Base-by-base conservation (phyloP, 2,888 invertebrate genomes). In the Pandemis corylana region DNA sequence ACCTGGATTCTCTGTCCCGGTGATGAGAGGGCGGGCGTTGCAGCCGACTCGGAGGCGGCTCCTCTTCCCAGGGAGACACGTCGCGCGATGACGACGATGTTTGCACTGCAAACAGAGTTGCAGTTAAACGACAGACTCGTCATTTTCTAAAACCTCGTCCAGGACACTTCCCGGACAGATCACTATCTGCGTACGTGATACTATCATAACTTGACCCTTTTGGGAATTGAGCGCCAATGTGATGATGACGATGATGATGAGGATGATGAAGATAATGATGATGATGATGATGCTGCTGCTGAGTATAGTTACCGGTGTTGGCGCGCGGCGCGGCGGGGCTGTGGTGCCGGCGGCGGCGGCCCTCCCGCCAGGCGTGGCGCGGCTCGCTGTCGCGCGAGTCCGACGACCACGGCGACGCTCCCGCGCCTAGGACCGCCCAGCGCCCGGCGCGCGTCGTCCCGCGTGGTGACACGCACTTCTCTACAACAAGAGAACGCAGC, bases 11-110 rank as follows among this genome's bases (percentile, higher is more conserved):
- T 9, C 85, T 74, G 64, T 87, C 91, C 5, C 91, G 83, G 59
- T 85, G 87, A 51, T 88, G 89, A 5, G 89, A 80, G 0, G 89
- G 85, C 7, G 91, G 88, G 2, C 92, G 84, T 75, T 89, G 90
- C 15, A 90, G 78, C 9, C 94, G 84, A 10, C 90, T 77, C 51
- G 89, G 87, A 77, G 95, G 93, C 77, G 95, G 93, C 79, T 97
- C 97, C 77, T 97, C 97, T 77, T 97, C 97, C 97, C 97, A 97
- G 2, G 97, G 97, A 65, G 97, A 97, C 36, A 96, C 96, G 85
- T 97, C 97, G 0, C 97, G 94, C 0, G 97, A 97, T 7, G 96
- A 96, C 0, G 97, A 97, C 0, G 97, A 96, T 0, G 96, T 96
- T 87, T 96, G 96, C 20, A 95, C 95, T 88, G 93, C 3, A 79